Base-by-base conservation (phyloP, 64 coral and sea anemone species). In the Montipora sp. region DNA sequence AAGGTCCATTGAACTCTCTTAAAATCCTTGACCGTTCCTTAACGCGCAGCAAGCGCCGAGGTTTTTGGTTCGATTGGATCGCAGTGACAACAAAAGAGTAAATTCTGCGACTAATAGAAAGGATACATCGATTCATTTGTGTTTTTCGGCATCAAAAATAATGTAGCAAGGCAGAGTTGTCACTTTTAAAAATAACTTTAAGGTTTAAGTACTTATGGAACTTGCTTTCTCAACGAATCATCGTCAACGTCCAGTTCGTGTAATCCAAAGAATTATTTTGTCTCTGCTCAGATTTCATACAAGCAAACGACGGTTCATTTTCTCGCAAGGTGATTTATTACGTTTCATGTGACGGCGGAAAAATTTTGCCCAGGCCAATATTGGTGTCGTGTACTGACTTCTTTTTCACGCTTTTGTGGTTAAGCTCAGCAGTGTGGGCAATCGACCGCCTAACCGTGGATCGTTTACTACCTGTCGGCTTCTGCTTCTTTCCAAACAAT, bases 271-370 rank as follows among this genome's bases (percentile, higher is more conserved):
- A 57, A 11, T 57, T 57, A 57, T 57, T 57, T 57, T 57, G 7
- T 57, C 11, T 11, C 53, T 8, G 11, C 53, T 57, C 53, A 36
- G 53, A 57, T 57, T 57, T 57, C 53, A 5, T 44, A 65, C 23
- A 61, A 66, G 73, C 46, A 66, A 83, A 47, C 67, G 14, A 7
- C 80, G 48, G 3, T 47, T 15, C 43, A 23, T 83, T 66, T 46
- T 66, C 80, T 61, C 59, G 2, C 43, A 45, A 9, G 27, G 53
- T 85, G 67, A 83, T 83, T 83, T 67, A 67, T 83, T 59, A 68
- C 10, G 57, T 84, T 84, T 84, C 79, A 23, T 84, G 45, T 85
- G 65, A 85, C 65, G 71, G 47, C 82, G 61, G 10, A 48, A 14
- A 67, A 47, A 71, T 68, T 24, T 21, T 21, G 20, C 46, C 49